Evolutionary conservation across 2,113 vertebrate species (phyloP).

Genomic region (Ivindomyrus marchei): DNA sequence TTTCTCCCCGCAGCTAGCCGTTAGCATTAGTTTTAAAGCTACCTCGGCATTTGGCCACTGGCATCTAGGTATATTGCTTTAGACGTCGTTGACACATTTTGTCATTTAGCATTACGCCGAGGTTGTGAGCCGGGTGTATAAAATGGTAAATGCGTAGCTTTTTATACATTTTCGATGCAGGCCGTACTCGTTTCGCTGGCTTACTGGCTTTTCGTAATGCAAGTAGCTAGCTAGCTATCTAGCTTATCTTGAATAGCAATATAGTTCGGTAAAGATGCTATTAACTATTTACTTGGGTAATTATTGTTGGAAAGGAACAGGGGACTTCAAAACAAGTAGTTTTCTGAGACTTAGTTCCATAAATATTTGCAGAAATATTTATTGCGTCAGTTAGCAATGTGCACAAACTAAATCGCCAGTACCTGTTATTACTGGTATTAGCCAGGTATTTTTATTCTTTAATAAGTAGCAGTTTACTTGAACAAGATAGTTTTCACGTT

Average conservation of each 20-base stretch:
- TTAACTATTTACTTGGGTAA: neutral
- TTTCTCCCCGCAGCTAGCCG: neutral
- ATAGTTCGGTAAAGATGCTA: neutral
- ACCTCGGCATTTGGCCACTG: neutral
- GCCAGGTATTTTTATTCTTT: neutral
- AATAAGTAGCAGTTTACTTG: neutral
- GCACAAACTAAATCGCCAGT: neutral
- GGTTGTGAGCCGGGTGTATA: no score
- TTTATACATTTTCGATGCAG: conserved; percentile 21
- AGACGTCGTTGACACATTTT: neutral
- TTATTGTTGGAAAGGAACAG: neutral
- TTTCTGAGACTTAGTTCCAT: neutral
- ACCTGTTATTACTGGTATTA: neutral
- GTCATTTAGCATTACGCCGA: neutral
- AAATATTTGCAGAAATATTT: neutral
- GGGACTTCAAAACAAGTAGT: neutral
- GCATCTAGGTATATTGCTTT: neutral
- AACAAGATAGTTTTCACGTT: neutral
- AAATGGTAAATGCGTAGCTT: neutral
- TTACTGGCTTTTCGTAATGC: neutral
- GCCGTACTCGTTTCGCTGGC: conserved; percentile 27
- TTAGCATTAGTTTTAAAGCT: neutral
- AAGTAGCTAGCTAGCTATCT: conserved; percentile 12
- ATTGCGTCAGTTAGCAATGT: neutral
- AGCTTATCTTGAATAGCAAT: neutral